Evolutionary conservation across 2,113 vertebrate species (phyloP).

Genomic region (Cyanistes caeruleus): DNA sequence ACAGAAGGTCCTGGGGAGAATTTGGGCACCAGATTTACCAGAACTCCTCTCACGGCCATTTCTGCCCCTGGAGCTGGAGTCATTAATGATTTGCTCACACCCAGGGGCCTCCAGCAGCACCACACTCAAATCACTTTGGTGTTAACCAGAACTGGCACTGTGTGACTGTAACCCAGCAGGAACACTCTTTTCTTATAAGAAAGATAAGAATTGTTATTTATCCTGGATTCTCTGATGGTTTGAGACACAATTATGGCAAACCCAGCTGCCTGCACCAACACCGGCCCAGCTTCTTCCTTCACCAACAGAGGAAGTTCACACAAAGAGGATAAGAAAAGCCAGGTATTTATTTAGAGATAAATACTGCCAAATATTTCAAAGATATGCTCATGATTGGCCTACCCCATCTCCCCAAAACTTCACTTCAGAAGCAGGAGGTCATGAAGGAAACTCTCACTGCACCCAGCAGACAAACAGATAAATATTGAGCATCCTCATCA

Average conservation of each 20-base stretch:
- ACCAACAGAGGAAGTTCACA: neutral
- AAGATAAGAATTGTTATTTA: neutral
- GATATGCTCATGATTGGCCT: neutral
- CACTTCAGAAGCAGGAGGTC: neutral
- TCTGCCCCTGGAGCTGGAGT: neutral
- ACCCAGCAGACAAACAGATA: neutral
- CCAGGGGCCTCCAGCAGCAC: neutral
- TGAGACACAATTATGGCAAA: neutral
- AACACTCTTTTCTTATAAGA: neutral
- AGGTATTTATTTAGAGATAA: neutral
- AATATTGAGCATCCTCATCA: neutral
- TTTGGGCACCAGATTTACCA: neutral
- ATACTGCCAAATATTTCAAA: neutral
- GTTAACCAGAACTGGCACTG: neutral
- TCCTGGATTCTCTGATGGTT: neutral
- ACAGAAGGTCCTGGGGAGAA: neutral
- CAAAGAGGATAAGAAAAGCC: neutral
- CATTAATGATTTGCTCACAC: neutral
- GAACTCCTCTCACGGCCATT: neutral
- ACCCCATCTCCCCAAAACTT: neutral
- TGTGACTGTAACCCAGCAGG: neutral
- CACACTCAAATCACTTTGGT: rapidly evolving
- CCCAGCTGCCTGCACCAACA: neutral
- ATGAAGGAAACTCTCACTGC: neutral
- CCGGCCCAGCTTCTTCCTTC: neutral